phyloP scores from a whole-genome alignment of 2,113 vertebrate genomes.

The Aphyosemion australe region DNA sequence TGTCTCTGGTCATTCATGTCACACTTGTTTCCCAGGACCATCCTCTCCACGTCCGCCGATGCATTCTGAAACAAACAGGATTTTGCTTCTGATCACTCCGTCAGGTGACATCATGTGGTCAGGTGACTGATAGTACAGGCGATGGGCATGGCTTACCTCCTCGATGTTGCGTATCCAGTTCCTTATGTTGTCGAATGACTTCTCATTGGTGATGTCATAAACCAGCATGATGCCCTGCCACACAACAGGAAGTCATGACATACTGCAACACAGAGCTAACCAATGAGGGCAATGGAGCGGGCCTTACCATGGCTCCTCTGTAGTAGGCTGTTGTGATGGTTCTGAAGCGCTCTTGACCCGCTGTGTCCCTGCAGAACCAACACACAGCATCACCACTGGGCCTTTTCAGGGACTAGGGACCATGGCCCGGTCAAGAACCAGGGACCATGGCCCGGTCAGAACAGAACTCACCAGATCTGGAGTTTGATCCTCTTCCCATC shows the following conservation, averaged over 20 bases:
- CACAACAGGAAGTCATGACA: neutral
- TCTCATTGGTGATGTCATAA: slow-evolving; percentile 97
- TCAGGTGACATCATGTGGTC: neutral
- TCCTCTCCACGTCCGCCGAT: slow-evolving; percentile 94
- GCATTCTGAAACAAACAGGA: slow-evolving; percentile 82
- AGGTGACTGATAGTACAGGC: neutral
- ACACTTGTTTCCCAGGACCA: slow-evolving; percentile 97
- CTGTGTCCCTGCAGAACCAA: slow-evolving; percentile 83
- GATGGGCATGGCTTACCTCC: slow-evolving; percentile 82
- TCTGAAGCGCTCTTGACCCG: slow-evolving; percentile 91
- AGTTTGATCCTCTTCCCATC: slow-evolving; percentile 95
- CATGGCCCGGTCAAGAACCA: neutral
- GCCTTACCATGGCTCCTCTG: slow-evolving; percentile 90
- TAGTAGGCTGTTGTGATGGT: slow-evolving; percentile 94
- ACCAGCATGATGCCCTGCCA: slow-evolving; percentile 95
- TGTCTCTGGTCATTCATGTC: slow-evolving; percentile 98
- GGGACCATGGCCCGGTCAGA: neutral
- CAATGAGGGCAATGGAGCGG: slow-evolving; percentile 5
- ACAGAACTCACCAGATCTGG: slow-evolving; percentile 86
- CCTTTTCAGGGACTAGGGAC: no score
- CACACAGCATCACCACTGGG: neutral
- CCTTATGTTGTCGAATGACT: slow-evolving; percentile 97
- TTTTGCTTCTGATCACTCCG: neutral
- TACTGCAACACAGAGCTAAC: neutral
- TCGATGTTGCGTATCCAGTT: slow-evolving; percentile 99